These are phyloP conservation scores for Nixonia krombeini DNA, from an alignment of 1,140 invertebrate genomes.

Conservation along the genomic window DNA sequence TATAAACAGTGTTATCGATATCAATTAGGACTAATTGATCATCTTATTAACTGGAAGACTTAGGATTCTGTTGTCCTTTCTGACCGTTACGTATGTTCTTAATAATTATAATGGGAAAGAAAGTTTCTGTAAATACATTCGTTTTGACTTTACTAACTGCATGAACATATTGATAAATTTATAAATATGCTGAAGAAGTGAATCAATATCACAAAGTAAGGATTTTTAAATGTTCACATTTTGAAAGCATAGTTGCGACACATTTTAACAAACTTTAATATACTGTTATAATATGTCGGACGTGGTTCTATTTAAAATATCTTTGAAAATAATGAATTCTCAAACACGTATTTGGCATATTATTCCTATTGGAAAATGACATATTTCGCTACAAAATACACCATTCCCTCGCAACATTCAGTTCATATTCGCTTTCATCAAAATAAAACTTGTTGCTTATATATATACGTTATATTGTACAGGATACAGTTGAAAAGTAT, in stretches of 20 bases:
- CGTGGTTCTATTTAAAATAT: not conserved
- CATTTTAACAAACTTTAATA: too few species aligned
- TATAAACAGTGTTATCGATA: conserved; percentile 4
- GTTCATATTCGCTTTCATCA: not conserved
- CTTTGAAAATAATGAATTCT: not conserved
- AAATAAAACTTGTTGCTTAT: not conserved
- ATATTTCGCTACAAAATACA: conserved; percentile 10
- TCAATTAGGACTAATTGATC: conserved; percentile 29
- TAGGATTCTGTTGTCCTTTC: conserved; percentile 61
- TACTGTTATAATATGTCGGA: too few species aligned
- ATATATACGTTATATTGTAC: conserved; percentile 18
- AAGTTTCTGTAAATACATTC: too few species aligned
- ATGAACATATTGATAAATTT: too few species aligned
- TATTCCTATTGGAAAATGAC: too few species aligned
- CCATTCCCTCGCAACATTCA: conserved; percentile 4
- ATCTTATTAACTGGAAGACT: conserved; percentile 59
- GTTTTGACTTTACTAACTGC: too few species aligned
- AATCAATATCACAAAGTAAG: too few species aligned
- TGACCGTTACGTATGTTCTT: conserved; percentile 4
- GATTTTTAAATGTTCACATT: too few species aligned
- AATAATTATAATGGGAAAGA: too few species aligned
- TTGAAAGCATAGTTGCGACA: too few species aligned
- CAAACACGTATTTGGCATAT: not conserved
- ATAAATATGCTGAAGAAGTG: too few species aligned
- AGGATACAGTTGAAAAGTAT: conserved; percentile 7